Base-by-base conservation (phyloP, 2,113 vertebrate genomes). In the Numenius arquata region DNA sequence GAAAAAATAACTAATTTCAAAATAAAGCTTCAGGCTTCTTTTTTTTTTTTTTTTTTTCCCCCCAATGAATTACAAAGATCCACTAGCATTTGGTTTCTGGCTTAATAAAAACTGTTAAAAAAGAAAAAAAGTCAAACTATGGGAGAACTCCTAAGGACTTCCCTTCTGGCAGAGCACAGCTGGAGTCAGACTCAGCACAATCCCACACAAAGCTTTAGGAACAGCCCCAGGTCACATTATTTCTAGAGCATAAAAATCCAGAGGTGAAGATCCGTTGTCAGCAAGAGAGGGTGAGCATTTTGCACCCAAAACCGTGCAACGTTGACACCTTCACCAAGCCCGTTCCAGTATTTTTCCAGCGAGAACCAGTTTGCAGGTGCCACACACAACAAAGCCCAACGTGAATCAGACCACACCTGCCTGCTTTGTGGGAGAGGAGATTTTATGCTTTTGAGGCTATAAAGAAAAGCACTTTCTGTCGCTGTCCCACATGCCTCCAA, bases 151-250 rank as follows among this genome's bases (percentile, higher is more conserved):
- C 22, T 40, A 12, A 61, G 63, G 88, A 73, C 81, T 91, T 34
- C 2, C 62, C 4, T 18, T 15, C 91, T 85, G 76, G 65, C 70
- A 70, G 73, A 76, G 76, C 67, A 47, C 88, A 61, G 90, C 83
- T 63, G 77, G 66, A 61, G 77, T 1, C 12, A 48, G 34, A 7
- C 23, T 13, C 4, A 68, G 71, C 1, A 30, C 84, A 75, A 16
- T 27, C 73, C 76, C 61, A 52, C 20, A 52, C 25, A 52, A 48
- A 55, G 52, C 52, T 58, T 75, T 2, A 89, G 58, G 59, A 75
- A 47, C 0, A 0, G 47, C 38, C 40, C 53, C 6, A 9, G 58
- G 77, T 15, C 47, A 18, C 7, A 1, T 27, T 41, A 15, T 7
- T 36, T 32, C 41, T 6, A 32, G 55, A 5, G 0, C 5, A n/a